phyloP scores from a whole-genome alignment of 2,888 invertebrate genomes.

The Schrankia costaestrigalis region DNA sequence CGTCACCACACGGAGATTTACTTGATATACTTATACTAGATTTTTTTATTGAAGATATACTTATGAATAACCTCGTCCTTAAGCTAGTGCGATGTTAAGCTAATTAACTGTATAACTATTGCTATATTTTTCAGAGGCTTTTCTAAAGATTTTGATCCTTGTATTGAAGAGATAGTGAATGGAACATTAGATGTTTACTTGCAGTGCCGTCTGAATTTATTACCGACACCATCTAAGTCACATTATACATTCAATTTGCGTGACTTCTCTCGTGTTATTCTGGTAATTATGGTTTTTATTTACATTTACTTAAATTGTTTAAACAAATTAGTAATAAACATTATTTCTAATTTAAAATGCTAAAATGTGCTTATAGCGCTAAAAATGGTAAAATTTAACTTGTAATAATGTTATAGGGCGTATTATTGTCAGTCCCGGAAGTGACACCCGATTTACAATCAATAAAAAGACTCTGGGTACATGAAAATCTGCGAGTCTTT shows the following conservation, averaged over 20 bases:
- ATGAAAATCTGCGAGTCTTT: conserved; percentile 95
- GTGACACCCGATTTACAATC: conserved; percentile 91
- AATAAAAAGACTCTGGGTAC: conserved; percentile 96
- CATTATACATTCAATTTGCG: conserved; percentile 97
- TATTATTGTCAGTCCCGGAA: conserved; percentile 94
- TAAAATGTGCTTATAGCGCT: no score
- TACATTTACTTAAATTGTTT: background rate
- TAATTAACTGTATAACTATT: background rate
- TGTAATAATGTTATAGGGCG: conserved; percentile 82
- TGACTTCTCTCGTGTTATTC: conserved; percentile 95
- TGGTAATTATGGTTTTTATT: conserved; percentile 67
- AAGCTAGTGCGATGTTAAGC: no score
- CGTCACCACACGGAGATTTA: no score
- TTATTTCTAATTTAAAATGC: no score
- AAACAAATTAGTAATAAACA: no score
- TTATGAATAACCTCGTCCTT: no score
- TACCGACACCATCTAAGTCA: conserved; percentile 96
- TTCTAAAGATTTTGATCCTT: conserved; percentile 95
- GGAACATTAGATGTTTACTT: conserved; percentile 95
- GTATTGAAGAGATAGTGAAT: conserved; percentile 91
- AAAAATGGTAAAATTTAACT: background rate
- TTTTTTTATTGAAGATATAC: no score
- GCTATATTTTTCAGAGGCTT: conserved; percentile 85
- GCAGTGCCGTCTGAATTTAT: conserved; percentile 87
- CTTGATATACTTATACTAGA: no score